These are phyloP conservation scores for Stomatorhinus walkeri DNA, from an alignment of 2,797 vertebrate genomes.

Conservation along the genomic window DNA sequence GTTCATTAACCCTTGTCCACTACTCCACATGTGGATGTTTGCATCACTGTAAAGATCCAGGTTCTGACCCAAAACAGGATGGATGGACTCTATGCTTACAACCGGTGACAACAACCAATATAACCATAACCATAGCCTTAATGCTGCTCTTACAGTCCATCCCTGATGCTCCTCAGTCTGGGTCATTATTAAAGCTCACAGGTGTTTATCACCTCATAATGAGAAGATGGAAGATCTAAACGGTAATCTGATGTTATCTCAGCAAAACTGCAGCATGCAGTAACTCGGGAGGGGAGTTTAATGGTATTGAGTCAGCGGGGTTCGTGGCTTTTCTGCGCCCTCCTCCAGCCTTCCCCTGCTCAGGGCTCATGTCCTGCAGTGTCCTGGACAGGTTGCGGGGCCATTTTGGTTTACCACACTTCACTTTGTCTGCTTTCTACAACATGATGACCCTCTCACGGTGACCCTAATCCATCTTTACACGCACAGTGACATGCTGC, in stretches of 20 bases:
- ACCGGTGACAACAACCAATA: not conserved
- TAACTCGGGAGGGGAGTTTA: not conserved
- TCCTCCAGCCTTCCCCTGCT: not conserved
- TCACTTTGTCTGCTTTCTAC: not conserved
- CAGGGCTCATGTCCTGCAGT: not conserved
- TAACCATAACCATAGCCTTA: not conserved
- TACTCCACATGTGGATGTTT: not conserved
- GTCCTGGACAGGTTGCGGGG: not conserved
- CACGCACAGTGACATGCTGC: not conserved
- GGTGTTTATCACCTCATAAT: slow-evolving; percentile 16
- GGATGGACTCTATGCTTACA: not conserved
- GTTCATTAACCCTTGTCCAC: not conserved
- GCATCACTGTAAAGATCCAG: not conserved
- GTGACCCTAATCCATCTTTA: not conserved
- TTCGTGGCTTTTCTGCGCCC: not conserved
- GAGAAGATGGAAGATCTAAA: slow-evolving; percentile 10
- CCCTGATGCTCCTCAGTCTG: not conserved
- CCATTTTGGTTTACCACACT: not conserved
- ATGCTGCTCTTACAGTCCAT: slow-evolving; percentile 9
- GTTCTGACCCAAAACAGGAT: not conserved
- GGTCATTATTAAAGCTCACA: not conserved
- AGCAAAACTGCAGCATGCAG: not conserved
- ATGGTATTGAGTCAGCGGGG: not conserved
- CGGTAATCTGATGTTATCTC: not conserved
- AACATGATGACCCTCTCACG: not conserved